phyloP scores from a whole-genome alignment of 35 echinoderm and acorn worm species.

The Lytechinus pictus region DNA sequence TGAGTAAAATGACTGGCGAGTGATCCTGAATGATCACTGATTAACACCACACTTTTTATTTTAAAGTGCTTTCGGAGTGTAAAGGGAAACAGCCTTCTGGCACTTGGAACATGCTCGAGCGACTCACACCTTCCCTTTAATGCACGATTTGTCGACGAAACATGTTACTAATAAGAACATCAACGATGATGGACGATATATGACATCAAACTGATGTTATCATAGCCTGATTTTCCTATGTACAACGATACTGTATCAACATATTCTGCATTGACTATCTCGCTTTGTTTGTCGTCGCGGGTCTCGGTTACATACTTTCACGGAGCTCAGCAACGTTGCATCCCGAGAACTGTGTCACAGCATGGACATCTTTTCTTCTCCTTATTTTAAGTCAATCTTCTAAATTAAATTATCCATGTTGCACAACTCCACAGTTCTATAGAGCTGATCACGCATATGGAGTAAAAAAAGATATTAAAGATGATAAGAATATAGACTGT shows the following conservation, averaged over 20 bases:
- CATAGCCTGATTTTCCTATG: neutral
- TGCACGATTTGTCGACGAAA: neutral
- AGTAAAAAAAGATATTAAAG: no score
- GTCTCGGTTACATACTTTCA: neutral
- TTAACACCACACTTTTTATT: no score
- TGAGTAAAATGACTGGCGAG: no score
- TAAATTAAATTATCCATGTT: neutral
- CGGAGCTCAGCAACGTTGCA: neutral
- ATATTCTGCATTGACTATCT: neutral
- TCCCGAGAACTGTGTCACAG: neutral
- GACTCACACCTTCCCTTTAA: neutral
- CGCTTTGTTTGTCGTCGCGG: neutral
- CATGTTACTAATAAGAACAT: neutral
- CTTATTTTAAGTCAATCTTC: neutral
- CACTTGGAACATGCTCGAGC: no score
- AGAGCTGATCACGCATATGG: no score
- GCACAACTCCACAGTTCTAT: neutral
- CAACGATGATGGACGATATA: neutral
- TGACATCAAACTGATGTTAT: neutral
- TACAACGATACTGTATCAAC: neutral
- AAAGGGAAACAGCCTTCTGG: no score
- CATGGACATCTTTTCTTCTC: neutral
- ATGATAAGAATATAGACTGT: no score
- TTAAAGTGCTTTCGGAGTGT: no score
- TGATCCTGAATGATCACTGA: no score